Conservation (phyloP, 2,113 vertebrate species). For the Vanacampus margaritifer region DNA sequence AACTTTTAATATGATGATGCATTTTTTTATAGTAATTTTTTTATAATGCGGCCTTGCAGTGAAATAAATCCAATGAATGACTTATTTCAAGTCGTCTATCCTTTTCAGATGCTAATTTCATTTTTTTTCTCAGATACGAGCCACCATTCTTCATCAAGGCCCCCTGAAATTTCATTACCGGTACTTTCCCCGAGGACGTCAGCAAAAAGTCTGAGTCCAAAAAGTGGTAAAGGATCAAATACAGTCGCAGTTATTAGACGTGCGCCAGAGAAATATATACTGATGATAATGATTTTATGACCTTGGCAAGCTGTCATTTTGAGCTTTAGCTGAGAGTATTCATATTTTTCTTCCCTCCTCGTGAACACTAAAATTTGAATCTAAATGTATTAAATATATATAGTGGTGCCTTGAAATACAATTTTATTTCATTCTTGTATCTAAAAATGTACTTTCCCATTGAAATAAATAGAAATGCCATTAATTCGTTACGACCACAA, state of each 20-base stretch:
- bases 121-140: constrained; percentile 23
- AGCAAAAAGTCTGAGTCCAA: constrained; percentile 58
- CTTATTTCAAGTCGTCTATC: not conserved
- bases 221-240: constrained; percentile 73
- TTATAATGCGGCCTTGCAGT: not conserved
- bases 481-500: too few species aligned
- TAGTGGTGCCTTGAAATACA: not conserved
- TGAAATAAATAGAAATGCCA: not conserved
- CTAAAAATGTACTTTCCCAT: not conserved
- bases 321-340: not conserved
- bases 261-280: not conserved
- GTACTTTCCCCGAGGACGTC: constrained; percentile 65
- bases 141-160: constrained; percentile 56
- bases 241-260: constrained; percentile 73
- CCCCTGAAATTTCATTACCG: constrained; percentile 75
- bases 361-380: not conserved
- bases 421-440: not conserved
- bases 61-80: not conserved
- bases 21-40: too few species aligned
- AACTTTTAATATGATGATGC: too few species aligned
- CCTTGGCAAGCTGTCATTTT: too few species aligned
- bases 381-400: not conserved
- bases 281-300: too few species aligned
- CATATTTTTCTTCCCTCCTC: not conserved
- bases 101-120: not conserved